Conservation (phyloP, 2,888 invertebrate genomes). For the Oegoconia quadripuncta region DNA sequence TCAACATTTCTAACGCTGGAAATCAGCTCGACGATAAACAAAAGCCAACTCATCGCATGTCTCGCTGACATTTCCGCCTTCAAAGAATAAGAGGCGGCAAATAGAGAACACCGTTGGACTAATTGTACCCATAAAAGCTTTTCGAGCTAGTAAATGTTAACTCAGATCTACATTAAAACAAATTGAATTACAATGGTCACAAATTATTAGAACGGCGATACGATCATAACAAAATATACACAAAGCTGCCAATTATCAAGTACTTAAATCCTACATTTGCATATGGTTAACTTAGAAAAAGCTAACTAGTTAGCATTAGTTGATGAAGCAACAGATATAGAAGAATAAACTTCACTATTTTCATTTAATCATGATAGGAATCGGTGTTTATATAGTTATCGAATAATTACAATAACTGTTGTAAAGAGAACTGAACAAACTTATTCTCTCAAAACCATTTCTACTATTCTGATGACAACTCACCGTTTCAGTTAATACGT, state of each 20-base stretch:
- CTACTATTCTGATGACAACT: too few relatives aligned
- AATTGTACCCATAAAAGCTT: neutral
- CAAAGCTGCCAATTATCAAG: too few relatives aligned
- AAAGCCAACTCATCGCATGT: slow-evolving; percentile 2
- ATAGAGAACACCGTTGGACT: slow-evolving; percentile 8
- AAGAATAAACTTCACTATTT: too few relatives aligned
- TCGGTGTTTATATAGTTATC: neutral
- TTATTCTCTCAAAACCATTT: neutral
- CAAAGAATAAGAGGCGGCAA: slow-evolving; percentile 4
- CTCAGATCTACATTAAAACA: neutral
- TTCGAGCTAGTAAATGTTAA: neutral
- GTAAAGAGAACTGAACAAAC: neutral
- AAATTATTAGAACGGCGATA: too few relatives aligned
- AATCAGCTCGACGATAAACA: too few relatives aligned
- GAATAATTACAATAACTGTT: neutral
- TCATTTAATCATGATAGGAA: neutral
- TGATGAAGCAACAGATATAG: too few relatives aligned
- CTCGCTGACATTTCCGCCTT: slow-evolving; percentile 3
- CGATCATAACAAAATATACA: too few relatives aligned
- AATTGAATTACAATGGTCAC: too few relatives aligned
- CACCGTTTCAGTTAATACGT: slow-evolving; percentile 13
- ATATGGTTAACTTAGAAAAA: too few relatives aligned
- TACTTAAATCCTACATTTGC: too few relatives aligned
- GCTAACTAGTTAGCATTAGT: too few relatives aligned
- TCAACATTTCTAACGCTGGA: too few relatives aligned